These are phyloP conservation scores for Temnothorax longispinosus DNA, from an alignment of 1,140 invertebrate genomes.

Conservation along the genomic window DNA sequence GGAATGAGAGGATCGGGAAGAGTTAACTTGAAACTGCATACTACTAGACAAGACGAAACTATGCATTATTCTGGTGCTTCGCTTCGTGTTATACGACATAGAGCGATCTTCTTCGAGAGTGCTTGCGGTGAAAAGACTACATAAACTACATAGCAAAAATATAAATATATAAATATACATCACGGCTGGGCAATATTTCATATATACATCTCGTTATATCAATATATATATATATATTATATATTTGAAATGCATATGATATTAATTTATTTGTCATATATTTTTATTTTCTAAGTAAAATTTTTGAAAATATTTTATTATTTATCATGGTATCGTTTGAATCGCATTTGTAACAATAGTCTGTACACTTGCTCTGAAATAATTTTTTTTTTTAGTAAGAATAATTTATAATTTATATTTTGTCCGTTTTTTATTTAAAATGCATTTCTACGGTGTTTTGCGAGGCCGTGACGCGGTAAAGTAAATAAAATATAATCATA, in stretches of 20 bases:
- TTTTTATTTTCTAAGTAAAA: neutral
- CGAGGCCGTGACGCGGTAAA: neutral
- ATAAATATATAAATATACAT: conserved; percentile 26
- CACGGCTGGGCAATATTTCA: neutral
- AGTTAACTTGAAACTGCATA: conserved; percentile 27
- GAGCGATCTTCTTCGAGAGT: conserved; percentile 1
- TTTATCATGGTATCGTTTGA: neutral
- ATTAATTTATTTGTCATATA: neutral
- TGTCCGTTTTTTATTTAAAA: neutral
- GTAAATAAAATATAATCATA: conserved; percentile 27
- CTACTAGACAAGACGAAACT: neutral
- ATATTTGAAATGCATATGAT: neutral
- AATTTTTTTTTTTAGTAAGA: neutral
- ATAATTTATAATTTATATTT: conserved; percentile 5
- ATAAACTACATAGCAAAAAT: neutral
- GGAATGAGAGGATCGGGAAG: neutral
- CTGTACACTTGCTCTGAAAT: neutral
- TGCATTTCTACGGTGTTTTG: neutral
- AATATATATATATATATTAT: neutral
- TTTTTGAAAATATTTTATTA: neutral
- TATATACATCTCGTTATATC: neutral
- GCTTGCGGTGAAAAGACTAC: neutral
- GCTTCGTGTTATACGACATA: neutral
- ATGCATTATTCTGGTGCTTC: neutral
- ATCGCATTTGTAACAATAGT: neutral